Percentiles rank a stretch among this genome's conserved stretches.
Evolutionary conservation across 2,113 vertebrate genomes (phyloP).

Genomic region (Conger conger): DNA sequence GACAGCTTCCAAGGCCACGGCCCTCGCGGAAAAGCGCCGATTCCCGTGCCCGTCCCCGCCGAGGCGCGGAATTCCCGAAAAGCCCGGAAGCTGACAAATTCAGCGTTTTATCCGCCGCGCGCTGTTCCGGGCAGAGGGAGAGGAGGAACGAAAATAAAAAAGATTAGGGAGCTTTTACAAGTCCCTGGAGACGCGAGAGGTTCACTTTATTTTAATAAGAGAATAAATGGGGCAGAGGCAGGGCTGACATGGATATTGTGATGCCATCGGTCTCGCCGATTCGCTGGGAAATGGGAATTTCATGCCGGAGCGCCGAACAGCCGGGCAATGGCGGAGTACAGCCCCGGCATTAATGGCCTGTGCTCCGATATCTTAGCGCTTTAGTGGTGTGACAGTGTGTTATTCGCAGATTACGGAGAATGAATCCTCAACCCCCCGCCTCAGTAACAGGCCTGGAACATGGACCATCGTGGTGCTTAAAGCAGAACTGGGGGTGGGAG

Average conservation of each 20-base stretch:
- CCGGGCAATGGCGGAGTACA: not conserved
- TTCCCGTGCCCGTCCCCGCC: not conserved
- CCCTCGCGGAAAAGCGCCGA: not conserved
- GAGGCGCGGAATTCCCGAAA: not conserved
- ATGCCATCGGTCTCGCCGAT: constrained; percentile 31
- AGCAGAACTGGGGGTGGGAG: not conserved
- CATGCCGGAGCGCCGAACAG: not conserved
- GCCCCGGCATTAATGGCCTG: not conserved
- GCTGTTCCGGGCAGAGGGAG: not conserved
- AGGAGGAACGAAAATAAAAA: not conserved
- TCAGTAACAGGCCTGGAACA: not conserved
- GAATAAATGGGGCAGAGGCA: constrained; percentile 24
- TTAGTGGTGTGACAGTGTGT: constrained; percentile 31
- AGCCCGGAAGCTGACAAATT: not conserved
- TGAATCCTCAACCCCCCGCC: not conserved
- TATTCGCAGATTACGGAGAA: constrained; percentile 38
- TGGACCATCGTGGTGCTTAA: not conserved
- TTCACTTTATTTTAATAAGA: constrained; percentile 34
- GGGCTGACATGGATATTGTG: constrained; percentile 30
- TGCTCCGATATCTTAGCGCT: constrained; percentile 12
- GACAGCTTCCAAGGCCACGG: not conserved
- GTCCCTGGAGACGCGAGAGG: constrained; percentile 9
- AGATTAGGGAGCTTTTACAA: not conserved
- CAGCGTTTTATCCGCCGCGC: not conserved
- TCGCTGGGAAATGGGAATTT: constrained; percentile 32